phyloP scores from a whole-genome alignment of 2,888 invertebrate genomes.

The Aromia moschata region DNA sequence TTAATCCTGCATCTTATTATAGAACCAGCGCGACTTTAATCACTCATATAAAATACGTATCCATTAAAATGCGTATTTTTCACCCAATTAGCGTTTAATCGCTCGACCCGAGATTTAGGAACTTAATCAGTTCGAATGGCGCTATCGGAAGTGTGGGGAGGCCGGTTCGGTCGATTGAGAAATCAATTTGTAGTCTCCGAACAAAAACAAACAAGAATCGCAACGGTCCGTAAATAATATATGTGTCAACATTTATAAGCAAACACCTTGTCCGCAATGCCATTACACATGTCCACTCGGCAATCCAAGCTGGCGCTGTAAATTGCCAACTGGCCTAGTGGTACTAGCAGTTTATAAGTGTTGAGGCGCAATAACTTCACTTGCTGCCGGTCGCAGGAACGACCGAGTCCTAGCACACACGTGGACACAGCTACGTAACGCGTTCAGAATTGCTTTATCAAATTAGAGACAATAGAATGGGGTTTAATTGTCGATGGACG shows the following conservation, averaged over 20 bases:
- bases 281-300: conserved; percentile 55
- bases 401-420: not conserved
- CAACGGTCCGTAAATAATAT: conserved; percentile 56
- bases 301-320: conserved; percentile 46
- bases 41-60: conserved; percentile 15
- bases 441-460: too few species aligned
- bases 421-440: not conserved
- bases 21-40: conserved; percentile 6
- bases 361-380: conserved; percentile 18
- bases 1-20: not conserved
- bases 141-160: conserved; percentile 39
- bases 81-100: conserved; percentile 40
- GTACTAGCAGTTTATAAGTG: conserved; percentile 23
- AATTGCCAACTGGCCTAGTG: conserved; percentile 43
- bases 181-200: conserved; percentile 52
- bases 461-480: too few species aligned
- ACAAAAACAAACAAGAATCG: conserved; percentile 50
- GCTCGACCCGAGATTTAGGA: conserved; percentile 31
- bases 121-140: conserved; percentile 40
- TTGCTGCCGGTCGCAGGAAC: not conserved
- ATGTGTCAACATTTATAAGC: conserved; percentile 57
- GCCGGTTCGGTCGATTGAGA: conserved; percentile 44
- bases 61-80: conserved; percentile 29
- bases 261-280: conserved; percentile 56
- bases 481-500: too few species aligned